Evolutionary conservation across 2,113 vertebrate species (phyloP), one percentile per base, ranked within the genome.

Genomic region (Lycaon pictus): DNA sequence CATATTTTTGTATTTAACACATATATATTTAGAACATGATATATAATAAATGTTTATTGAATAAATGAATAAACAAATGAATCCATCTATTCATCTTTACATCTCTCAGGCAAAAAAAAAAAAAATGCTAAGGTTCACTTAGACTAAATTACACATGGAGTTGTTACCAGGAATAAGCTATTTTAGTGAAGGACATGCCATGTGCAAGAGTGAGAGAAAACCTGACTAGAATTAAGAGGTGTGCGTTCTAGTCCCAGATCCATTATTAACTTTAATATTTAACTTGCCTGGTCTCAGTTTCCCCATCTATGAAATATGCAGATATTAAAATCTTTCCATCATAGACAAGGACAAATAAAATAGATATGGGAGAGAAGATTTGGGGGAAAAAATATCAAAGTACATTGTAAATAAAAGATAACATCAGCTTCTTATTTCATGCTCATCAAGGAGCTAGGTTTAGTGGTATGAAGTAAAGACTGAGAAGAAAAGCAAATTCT

Each of bases 391-490:
- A 72, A 95, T 76, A 71, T 84, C 11, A 16, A 62, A 87, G 22
- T 77, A 69, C 12, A 92, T 87, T 69, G 77, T 37, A 87, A 81
- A 76, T 90, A 85, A 96, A 88, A 90, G n/a, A 80, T 51, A 88
- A 88, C 63, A 63, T 16, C 56, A 79, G 56, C 17, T 94, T 88
- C 48, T 94, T 9, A 94, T 72, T 76, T 91, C 74, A 79, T 17
- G n/a, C 35, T 35, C 17, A n/a, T 22, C 69, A 95, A 83, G 43
- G 5, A 91, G 20, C 23, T 63, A 19, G 55, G 62, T 48, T 81
- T 87, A 83, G 19, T 13, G 22, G 16, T 71, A 82, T 67, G 27
- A 93, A 93, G 90, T 1, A 86, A 71, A 81, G 82, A 56, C 11
- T 60, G 23, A 85, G 51, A 86, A 37, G 12, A 62, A 63, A 85